Evolutionary conservation across 2,888 invertebrate species (phyloP), one percentile per base, ranked within the genome.

Genomic region (Drosophila anomelani): DNA sequence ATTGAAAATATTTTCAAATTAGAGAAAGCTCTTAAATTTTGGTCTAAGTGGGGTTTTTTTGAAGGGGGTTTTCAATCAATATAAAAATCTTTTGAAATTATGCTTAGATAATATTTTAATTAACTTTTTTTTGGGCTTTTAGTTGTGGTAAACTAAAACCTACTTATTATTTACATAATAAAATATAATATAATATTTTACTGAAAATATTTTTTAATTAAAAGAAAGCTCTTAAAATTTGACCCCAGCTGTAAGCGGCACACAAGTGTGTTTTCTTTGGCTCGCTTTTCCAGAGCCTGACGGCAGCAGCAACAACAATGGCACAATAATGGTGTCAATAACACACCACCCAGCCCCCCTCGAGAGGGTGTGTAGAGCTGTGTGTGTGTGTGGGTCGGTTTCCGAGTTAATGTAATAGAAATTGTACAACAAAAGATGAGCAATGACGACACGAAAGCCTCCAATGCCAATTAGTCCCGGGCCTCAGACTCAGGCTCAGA

Each of bases 371-470:
- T 49, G 39, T 51, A 15, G 54, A 13, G 36, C 47, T 56, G 47
- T 60, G 13, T 41, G 54, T 59, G 53, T 75, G 61, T 58, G 54
- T 72, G 39, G 39, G 55, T 67, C 39, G 64, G 54, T 56, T 51
- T 67, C 54, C 51, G 66, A 79, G 85, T 82, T 84, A 84, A 84
- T 88, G 88, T 85, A 85, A 88, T 85, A 85, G 86, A 88, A 85
- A 85, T 79, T 85, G 86, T 78, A 76, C 79, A 76, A 85, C 84
- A 85, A 88, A 85, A 85, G 84, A 88, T 67, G 84, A 77, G 76
- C 81, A 85, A 83, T 88, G 86, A 88, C 88, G 84, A 85, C 81
- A 85, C 68, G 83, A 88, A 81, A 83, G 66, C 83, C 88, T 81
- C 88, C 88, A 85, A 76, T 67, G 86, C 88, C 84, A 88, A 85